Evolutionary conservation across 2,888 invertebrate species (phyloP).

Genomic region (Lysandra bellargus): DNA sequence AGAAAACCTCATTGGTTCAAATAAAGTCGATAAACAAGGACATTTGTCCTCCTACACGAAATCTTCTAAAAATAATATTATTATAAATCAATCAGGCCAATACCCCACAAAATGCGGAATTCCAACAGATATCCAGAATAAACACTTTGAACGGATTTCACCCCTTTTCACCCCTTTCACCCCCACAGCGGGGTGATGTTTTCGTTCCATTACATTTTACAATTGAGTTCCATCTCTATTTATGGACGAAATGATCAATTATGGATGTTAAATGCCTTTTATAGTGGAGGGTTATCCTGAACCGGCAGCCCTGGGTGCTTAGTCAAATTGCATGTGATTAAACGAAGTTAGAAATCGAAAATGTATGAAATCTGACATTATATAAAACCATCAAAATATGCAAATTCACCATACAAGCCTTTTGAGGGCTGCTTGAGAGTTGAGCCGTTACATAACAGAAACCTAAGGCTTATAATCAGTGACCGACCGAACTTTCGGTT

Average conservation of each 20-base stretch:
- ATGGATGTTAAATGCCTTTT: neutral
- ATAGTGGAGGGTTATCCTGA: neutral
- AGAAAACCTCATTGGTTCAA: no score
- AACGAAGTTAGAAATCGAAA: neutral
- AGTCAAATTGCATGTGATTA: neutral
- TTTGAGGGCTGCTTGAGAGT: no score
- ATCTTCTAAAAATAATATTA: neutral
- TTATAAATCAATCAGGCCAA: neutral
- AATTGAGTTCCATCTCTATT: constrained; percentile 9
- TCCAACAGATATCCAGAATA: neutral
- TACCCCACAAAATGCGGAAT: neutral
- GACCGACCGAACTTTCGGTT: no score
- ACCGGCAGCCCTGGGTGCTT: neutral
- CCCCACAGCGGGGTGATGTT: neutral
- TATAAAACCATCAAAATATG: no score
- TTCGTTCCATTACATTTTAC: constrained; percentile 7
- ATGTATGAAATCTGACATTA: no score
- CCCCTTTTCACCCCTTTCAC: neutral
- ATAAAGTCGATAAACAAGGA: no score
- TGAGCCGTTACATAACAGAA: no score
- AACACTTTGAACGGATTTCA: neutral
- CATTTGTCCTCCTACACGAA: no score
- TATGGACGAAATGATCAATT: constrained; percentile 3
- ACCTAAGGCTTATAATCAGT: no score
- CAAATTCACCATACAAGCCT: no score